Conservation (phyloP, 2,113 vertebrate species). For the Toxotes chatareus region DNA sequence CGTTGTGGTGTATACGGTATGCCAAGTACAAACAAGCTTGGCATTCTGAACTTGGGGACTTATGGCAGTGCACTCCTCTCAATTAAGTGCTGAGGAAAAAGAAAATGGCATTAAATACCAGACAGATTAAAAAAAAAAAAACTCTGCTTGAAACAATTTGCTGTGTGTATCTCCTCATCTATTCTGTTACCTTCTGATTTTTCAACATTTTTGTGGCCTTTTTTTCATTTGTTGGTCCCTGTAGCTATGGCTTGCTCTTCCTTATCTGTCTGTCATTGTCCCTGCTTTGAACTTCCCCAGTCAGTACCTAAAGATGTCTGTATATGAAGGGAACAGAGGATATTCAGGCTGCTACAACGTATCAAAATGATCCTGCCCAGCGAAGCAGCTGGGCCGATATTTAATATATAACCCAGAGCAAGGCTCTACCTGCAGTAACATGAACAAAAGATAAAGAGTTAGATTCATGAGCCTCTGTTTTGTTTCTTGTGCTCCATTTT, state of each 20-base stretch:
- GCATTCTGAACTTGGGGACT: background rate
- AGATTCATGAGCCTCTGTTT: background rate
- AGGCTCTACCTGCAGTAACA: background rate
- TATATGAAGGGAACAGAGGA: constrained; percentile 3
- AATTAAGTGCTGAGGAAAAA: constrained; percentile 6
- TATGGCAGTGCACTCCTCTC: background rate
- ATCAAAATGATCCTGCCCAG: background rate
- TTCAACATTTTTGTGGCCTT: constrained; percentile 36
- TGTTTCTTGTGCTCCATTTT: constrained; percentile 52
- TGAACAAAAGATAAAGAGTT: background rate
- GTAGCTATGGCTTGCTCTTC: constrained; percentile 51
- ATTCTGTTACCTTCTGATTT: constrained; percentile 53
- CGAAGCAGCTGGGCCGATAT: background rate
- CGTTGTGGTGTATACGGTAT: background rate
- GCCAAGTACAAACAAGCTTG: background rate
- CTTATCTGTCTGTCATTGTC: constrained; percentile 50
- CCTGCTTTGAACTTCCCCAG: constrained; percentile 25
- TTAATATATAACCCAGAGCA: background rate
- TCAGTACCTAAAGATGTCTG: background rate
- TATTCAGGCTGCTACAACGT: background rate
- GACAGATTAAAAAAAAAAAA: background rate
- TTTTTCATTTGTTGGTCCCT: constrained; percentile 26
- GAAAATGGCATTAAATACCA: background rate
- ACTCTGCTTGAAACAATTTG: constrained; percentile 14
- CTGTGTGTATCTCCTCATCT: constrained; percentile 37